phyloP scores from a whole-genome alignment of 2,888 invertebrate genomes.

The Euplagia quadripunctaria region DNA sequence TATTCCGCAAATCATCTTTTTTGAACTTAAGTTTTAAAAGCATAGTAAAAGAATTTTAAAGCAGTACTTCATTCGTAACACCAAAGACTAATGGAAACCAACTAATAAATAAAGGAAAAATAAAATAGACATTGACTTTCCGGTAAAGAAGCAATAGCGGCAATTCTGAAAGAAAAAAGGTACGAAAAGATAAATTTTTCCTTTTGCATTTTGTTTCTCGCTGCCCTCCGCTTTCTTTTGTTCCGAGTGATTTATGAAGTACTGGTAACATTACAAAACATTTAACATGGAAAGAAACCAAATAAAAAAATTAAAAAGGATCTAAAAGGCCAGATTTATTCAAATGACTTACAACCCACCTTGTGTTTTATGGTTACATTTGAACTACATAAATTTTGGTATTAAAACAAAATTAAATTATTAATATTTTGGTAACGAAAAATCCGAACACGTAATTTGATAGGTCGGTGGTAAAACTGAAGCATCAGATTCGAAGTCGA shows the following conservation, averaged over 20 bases:
- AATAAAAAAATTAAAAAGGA: slow-evolving; percentile 59
- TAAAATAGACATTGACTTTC: slow-evolving; percentile 63
- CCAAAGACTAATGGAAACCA: slow-evolving; percentile 29
- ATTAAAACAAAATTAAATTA: neutral
- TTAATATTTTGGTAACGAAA: neutral
- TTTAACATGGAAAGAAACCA: slow-evolving; percentile 67
- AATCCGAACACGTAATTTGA: neutral
- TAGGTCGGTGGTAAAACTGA: neutral
- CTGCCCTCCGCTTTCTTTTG: slow-evolving; percentile 64
- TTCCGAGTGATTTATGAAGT: slow-evolving; percentile 73
- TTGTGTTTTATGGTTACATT: slow-evolving; percentile 9
- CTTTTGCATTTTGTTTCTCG: slow-evolving; percentile 56
- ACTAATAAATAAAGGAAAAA: slow-evolving; percentile 50
- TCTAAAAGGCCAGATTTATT: slow-evolving; percentile 24
- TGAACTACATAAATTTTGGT: neutral
- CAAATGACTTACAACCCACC: slow-evolving; percentile 11
- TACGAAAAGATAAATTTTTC: slow-evolving; percentile 48
- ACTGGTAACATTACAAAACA: slow-evolving; percentile 71
- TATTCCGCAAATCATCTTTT: neutral
- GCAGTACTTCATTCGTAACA: slow-evolving; percentile 12
- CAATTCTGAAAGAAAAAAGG: slow-evolving; percentile 60
- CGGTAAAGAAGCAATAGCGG: slow-evolving; percentile 60
- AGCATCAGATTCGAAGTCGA: neutral
- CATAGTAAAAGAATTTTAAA: slow-evolving; percentile 14
- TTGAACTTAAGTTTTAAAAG: slow-evolving; percentile 2